Conservation (phyloP, 2,888 invertebrate genomes). For the Cremastinae sp. region DNA sequence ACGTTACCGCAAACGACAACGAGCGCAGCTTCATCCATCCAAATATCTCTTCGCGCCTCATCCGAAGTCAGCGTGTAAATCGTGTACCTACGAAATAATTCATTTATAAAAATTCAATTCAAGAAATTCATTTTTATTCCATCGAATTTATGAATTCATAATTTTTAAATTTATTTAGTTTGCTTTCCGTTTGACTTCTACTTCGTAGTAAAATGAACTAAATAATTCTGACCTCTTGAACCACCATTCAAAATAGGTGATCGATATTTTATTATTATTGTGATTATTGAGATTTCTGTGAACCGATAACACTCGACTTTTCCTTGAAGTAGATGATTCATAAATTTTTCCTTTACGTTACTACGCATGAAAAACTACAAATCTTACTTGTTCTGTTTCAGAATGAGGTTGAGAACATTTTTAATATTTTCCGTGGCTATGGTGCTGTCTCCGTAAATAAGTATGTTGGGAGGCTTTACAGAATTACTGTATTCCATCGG, state of each 20-base stretch:
- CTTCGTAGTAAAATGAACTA: not conserved
- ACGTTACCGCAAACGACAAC: slow-evolving; percentile 91
- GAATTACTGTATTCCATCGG: slow-evolving; percentile 79
- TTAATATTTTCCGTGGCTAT: slow-evolving; percentile 88
- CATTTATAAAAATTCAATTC: not conserved
- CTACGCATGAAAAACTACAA: not conserved
- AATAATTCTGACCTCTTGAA: not conserved
- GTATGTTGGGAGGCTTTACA: slow-evolving; percentile 89
- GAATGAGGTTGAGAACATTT: slow-evolving; percentile 85
- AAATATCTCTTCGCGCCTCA: slow-evolving; percentile 81
- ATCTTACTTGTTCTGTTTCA: slow-evolving; percentile 87
- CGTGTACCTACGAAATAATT: slow-evolving; percentile 76
- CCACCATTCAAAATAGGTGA: not conserved
- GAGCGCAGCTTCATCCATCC: slow-evolving; percentile 86
- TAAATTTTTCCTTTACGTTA: not conserved
- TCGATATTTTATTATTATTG: slow-evolving; percentile 1
- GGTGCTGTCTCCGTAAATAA: slow-evolving; percentile 90
- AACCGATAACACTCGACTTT: not conserved
- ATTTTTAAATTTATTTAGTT: no score
- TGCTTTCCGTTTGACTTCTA: not conserved
- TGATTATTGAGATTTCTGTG: not conserved
- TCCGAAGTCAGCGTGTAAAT: slow-evolving; percentile 79
- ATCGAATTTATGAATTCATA: not conserved
- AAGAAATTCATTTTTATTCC: not conserved
- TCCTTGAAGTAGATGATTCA: not conserved